These are phyloP conservation scores for Lithosia quadra DNA, from an alignment of 2,888 invertebrate species.

Conservation along the genomic window DNA sequence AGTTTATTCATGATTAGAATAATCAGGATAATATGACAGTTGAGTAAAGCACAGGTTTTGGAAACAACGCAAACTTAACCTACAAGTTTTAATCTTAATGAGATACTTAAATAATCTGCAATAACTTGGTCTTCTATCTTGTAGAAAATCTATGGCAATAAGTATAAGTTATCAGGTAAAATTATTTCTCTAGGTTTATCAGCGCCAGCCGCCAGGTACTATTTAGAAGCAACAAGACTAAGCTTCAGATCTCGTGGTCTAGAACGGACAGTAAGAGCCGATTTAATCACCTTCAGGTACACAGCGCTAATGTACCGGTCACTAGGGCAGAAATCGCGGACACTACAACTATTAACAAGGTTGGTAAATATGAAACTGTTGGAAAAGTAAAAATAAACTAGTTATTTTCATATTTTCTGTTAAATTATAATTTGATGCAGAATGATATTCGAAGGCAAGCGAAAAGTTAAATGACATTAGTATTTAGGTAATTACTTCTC, in stretches of 20 bases:
- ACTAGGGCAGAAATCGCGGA: slow-evolving; percentile 89
- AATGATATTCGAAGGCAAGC: background rate
- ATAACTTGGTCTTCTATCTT: background rate
- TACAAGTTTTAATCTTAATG: background rate
- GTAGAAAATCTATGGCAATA: background rate
- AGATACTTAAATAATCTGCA: background rate
- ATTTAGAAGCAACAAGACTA: slow-evolving; percentile 78
- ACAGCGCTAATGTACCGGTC: slow-evolving; percentile 89
- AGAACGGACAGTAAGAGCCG: slow-evolving; percentile 80
- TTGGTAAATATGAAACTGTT: slow-evolving; percentile 55
- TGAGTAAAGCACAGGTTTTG: no score
- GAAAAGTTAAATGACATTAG: background rate
- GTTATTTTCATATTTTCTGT: no score
- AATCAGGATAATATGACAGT: no score
- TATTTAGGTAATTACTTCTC: background rate
- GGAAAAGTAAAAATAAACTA: background rate
- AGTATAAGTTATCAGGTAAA: background rate
- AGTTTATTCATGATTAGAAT: background rate
- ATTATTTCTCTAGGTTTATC: slow-evolving; percentile 63
- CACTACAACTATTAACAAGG: slow-evolving; percentile 90
- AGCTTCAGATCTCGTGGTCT: slow-evolving; percentile 70
- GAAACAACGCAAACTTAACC: no score
- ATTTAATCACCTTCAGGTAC: slow-evolving; percentile 88
- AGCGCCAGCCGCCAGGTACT: slow-evolving; percentile 72
- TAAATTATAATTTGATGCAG: background rate